These are phyloP conservation scores for Schizothorax lantsangensis DNA, from an alignment of 2,797 vertebrate species.

Conservation along the genomic window DNA sequence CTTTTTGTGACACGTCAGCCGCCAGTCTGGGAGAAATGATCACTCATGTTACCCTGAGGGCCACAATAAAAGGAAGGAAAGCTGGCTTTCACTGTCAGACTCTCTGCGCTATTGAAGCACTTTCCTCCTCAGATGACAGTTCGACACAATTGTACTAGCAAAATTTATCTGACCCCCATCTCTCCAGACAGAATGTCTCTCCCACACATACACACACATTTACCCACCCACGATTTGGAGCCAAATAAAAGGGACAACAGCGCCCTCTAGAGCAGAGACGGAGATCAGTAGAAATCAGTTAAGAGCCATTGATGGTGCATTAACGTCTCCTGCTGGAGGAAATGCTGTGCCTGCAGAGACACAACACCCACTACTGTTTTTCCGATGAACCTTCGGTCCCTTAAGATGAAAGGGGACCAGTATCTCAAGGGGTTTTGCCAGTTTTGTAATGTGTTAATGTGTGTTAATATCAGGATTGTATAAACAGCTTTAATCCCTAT, in stretches of 20 bases:
- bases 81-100: constrained; percentile 31
- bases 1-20: constrained; percentile 39
- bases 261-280: constrained; percentile 37
- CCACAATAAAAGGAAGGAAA: constrained; percentile 34
- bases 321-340: constrained; percentile 48
- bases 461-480: constrained; percentile 38
- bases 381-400: not conserved
- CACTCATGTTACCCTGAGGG: constrained; percentile 43
- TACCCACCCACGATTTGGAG: not conserved
- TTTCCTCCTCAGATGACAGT: constrained; percentile 37
- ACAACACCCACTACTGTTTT: not conserved
- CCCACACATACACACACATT: constrained; percentile 2
- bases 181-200: constrained; percentile 32
- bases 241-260: constrained; percentile 30
- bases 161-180: constrained; percentile 51
- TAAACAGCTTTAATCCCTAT: constrained; percentile 28
- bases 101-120: constrained; percentile 35
- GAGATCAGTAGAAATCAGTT: no score
- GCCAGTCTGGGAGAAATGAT: constrained; percentile 44
- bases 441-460: constrained; percentile 29
- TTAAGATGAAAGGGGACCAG: not conserved
- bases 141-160: constrained; percentile 43
- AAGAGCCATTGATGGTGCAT: not conserved
- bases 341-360: not conserved
- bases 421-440: constrained; percentile 14